A percentile compares a stretch with the other conserved stretches of the same genome.
These are phyloP conservation scores for Spheniscus mendiculus DNA, from an alignment of 2,113 vertebrate genomes.

Conservation along the genomic window DNA sequence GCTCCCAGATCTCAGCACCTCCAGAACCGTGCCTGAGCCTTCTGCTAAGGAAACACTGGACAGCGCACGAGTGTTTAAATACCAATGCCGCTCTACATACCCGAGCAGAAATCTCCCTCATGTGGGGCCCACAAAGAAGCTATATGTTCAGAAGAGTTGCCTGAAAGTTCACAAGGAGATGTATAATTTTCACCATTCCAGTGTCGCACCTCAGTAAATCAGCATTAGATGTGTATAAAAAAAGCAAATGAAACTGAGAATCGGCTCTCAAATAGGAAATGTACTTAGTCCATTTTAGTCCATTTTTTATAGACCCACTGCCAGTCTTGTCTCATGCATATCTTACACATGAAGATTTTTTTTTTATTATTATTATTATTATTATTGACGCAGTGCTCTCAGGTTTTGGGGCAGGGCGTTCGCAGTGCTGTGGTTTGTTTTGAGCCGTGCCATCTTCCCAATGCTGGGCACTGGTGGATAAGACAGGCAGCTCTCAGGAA, in stretches of 20 bases:
- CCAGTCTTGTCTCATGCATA: background rate
- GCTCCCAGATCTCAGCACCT: background rate
- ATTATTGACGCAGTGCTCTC: background rate
- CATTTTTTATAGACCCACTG: background rate
- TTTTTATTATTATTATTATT: too few species aligned
- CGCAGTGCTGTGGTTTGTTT: background rate
- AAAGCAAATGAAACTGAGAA: background rate
- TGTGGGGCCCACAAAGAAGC: background rate
- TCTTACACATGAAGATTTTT: too few species aligned
- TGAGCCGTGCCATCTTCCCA: background rate
- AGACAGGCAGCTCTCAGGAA: background rate
- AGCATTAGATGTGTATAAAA: background rate
- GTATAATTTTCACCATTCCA: background rate
- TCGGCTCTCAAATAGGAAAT: background rate
- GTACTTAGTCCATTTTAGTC: background rate
- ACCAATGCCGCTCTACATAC: fast-evolving
- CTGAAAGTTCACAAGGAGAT: background rate
- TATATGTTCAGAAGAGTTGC: background rate
- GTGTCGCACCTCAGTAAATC: background rate
- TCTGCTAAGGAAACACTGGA: background rate
- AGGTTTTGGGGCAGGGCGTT: background rate
- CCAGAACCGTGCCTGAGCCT: background rate
- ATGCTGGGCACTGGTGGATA: background rate
- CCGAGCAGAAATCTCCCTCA: background rate
- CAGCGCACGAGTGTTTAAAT: background rate